Base-by-base conservation (phyloP, 2,888 invertebrate genomes). In the Steromphala cineraria region DNA sequence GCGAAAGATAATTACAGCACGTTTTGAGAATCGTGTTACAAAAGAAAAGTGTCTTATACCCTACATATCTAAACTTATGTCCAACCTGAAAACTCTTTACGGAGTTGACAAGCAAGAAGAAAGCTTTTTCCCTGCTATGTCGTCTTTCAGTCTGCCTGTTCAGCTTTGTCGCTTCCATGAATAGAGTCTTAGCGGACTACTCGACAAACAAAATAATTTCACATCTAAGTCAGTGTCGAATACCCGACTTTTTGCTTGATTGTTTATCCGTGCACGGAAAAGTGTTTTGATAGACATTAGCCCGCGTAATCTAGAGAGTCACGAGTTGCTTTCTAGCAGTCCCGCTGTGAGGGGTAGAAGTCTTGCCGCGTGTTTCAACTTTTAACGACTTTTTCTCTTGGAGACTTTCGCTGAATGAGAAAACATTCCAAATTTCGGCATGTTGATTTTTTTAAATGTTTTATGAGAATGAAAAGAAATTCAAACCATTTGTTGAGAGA, bases 391-490 rank as follows among this genome's bases (percentile, higher is more conserved):
- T 71, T 19, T 3, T 56, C 56, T 28, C 40, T 71, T 36, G 28
- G 28, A 10, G 71, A 17, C 36, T 71, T 17, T 71, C 40, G 71
- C 15, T 36, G 71, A 71, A 71, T 40, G 71, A 71, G 71, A 71
- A 71, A 71, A 71, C 71, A 71, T 71, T 71, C 71, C 36, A 17
- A 40, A 71, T 71, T 71, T 71, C 71, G 71, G 71, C 71, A 71
- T 71, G 71, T 71, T 71, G 71, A 71, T 71, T 17, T 15, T 1
- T 19, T 71, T 71, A 40, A 40, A 36, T 71, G 40, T 40, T 71
- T 71, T 71, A 71, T 71, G 71, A 71, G 71, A 36, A 36, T 36
- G 71, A 19, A 36, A 36, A 71, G 71, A 71, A 71, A 71, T 19
- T 36, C 71, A 36, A 71, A 71, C 71, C 40, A 71, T 71, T 71